Conservation (phyloP, 2,888 invertebrate genomes). For the Scaptodrosophila latifasciaeformis region DNA sequence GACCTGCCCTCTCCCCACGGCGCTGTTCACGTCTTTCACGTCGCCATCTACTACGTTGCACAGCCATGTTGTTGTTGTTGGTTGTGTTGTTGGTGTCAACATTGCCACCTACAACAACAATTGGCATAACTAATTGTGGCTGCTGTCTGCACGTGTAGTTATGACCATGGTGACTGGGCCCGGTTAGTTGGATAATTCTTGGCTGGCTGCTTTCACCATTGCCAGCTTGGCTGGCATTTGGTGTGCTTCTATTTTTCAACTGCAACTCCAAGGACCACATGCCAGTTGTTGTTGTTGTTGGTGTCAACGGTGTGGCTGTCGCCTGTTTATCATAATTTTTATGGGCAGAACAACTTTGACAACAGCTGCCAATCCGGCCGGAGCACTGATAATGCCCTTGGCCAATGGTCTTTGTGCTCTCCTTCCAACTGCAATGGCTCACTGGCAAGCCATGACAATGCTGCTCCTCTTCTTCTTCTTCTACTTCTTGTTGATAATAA, state of each 20-base stretch:
- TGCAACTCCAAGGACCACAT: constrained; percentile 9
- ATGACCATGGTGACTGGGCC: constrained; percentile 22
- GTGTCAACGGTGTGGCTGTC: constrained; percentile 24
- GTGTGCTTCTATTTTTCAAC: constrained; percentile 13
- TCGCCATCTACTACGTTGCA: not conserved
- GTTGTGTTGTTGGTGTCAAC: constrained; percentile 4
- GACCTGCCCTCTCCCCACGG: constrained; percentile 40
- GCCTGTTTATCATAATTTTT: constrained; percentile 62
- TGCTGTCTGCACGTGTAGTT: constrained; percentile 35
- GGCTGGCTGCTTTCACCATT: constrained; percentile 3
- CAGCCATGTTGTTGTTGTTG: not conserved
- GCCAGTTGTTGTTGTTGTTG: constrained; percentile 7
- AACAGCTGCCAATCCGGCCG: constrained; percentile 33
- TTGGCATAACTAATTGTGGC: constrained; percentile 68
- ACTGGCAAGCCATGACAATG: too few relatives aligned
- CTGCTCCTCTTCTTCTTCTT: too few relatives aligned
- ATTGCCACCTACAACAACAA: constrained; percentile 36
- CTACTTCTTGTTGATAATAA: constrained; percentile 72
- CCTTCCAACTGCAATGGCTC: constrained; percentile 17
- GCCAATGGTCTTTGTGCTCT: constrained; percentile 19
- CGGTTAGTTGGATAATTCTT: constrained; percentile 45
- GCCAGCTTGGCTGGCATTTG: constrained; percentile 13
- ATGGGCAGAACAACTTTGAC: constrained; percentile 42
- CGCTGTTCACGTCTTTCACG: constrained; percentile 23
- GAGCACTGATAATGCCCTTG: constrained; percentile 7